phyloP scores from a whole-genome alignment of 2,888 invertebrate genomes.

The Parthenolecanium corni region DNA sequence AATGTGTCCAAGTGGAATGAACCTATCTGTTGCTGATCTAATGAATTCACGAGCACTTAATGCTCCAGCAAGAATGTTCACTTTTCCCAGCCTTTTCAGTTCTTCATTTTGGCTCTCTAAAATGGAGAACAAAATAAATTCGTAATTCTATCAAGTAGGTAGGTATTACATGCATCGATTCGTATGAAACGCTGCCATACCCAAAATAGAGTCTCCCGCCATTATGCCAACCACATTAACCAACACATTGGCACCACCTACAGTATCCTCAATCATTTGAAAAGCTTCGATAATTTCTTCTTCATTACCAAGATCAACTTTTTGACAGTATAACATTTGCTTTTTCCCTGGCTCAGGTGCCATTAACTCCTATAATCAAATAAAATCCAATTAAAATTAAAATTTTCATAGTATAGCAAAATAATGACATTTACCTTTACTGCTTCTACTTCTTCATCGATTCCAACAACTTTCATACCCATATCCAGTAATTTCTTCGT shows the following conservation, averaged over 20 bases:
- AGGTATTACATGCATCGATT: not conserved
- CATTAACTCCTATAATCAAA: not conserved
- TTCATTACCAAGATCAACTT: conserved; percentile 23
- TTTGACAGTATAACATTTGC: not conserved
- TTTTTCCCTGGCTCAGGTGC: not conserved
- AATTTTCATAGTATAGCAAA: no score
- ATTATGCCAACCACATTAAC: conserved; percentile 32
- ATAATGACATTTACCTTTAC: conserved; percentile 26
- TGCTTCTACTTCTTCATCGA: conserved; percentile 30
- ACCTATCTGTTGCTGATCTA: not conserved
- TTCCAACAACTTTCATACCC: conserved; percentile 31
- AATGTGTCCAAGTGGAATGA: conserved; percentile 1
- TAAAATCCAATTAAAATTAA: not conserved
- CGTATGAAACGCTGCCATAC: conserved; percentile 20
- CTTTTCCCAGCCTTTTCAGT: not conserved
- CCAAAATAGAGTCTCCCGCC: conserved; percentile 30
- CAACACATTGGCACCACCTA: conserved; percentile 32
- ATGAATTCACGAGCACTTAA: conserved; percentile 2
- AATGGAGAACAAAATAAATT: not conserved
- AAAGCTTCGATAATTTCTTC: conserved; percentile 30
- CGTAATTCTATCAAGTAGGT: not conserved
- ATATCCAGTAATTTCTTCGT: conserved; percentile 29
- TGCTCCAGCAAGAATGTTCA: not conserved
- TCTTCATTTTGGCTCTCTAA: not conserved
- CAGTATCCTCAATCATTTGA: conserved; percentile 31